phyloP scores from a whole-genome alignment of 2,113 vertebrate species.

The Anolis carolinensis region DNA sequence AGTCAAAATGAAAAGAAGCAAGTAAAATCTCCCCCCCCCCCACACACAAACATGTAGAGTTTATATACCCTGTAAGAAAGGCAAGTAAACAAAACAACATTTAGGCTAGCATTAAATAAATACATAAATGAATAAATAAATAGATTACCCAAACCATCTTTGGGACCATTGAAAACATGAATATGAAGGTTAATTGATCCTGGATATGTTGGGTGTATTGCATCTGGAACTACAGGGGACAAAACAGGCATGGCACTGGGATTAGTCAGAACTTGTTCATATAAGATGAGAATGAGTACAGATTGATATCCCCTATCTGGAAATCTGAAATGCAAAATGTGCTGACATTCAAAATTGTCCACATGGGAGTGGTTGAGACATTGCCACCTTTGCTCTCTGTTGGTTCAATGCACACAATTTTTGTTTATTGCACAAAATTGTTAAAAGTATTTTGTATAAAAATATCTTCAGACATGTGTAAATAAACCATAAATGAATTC shows the following conservation, averaged over 20 bases:
- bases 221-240: conserved; percentile 66
- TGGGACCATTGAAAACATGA: conserved; percentile 66
- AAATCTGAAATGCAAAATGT: too few species aligned
- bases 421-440: too few species aligned
- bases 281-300: too few species aligned
- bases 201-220: conserved; percentile 58
- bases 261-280: neutral
- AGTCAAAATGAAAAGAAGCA: conserved; percentile 14
- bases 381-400: too few species aligned
- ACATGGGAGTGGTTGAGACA: too few species aligned
- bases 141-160: conserved; percentile 63
- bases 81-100: conserved; percentile 29
- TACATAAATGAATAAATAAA: conserved; percentile 36
- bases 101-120: conserved; percentile 42
- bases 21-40: neutral
- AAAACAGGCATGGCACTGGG: conserved; percentile 39
- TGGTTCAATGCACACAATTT: too few species aligned
- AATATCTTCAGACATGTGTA: too few species aligned
- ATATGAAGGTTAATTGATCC: conserved; percentile 68
- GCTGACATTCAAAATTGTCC: too few species aligned
- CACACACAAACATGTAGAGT: neutral
- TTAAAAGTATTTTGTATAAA: too few species aligned
- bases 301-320: too few species aligned
- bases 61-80: neutral
- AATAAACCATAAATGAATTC: too few species aligned